Base-by-base conservation (phyloP, 2,888 invertebrate species). In the Ochropleura plecta region DNA sequence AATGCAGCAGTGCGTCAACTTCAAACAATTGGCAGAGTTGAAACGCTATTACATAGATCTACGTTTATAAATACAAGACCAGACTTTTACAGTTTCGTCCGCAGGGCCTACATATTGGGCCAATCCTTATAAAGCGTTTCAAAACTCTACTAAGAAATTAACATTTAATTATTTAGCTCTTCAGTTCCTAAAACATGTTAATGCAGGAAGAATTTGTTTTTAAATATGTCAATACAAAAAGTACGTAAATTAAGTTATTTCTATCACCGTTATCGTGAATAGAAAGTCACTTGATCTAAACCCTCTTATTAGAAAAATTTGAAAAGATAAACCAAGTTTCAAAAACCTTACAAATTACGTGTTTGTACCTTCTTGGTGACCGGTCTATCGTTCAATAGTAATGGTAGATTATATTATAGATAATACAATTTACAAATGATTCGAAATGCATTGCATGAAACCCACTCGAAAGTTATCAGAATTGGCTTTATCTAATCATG, bases 401-500 rank as follows among this genome's bases (percentile, higher is more conserved):
- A 7, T 57, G n/a, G 1, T 14, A 30, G 57, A 57, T 30, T 3
- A 30, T 30, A 30, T n/a, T 2, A 30, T 14, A 30, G 55, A 30
- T 30, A 20, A 7, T 7, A 57, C 14, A 57, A 20, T 30, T 30
- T 3, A 30, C 57, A 57, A 57, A 30, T 40, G 4, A 59, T 59
- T 59, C 16, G 16, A 59, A 59, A 40, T 40, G 40, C 44, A 44
- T 18, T 65, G n/a, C 18, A 48, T 14, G 46, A 48, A 59, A 76
- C 20, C 51, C 42, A 60, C 46, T 8, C 20, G 20, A 46, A 46
- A 53, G 0, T 60, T 67, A 76, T 76, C 67, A 14, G 14, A 67
- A 20, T n/a, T 62, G 18, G 8, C 44, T 40, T 76, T 76, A 76
- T 76, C 68, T 76, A 9, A 76, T 76, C 76, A 53, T 48, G 53